Conservation (phyloP, 2,888 invertebrate genomes). For the Apantesis nais region DNA sequence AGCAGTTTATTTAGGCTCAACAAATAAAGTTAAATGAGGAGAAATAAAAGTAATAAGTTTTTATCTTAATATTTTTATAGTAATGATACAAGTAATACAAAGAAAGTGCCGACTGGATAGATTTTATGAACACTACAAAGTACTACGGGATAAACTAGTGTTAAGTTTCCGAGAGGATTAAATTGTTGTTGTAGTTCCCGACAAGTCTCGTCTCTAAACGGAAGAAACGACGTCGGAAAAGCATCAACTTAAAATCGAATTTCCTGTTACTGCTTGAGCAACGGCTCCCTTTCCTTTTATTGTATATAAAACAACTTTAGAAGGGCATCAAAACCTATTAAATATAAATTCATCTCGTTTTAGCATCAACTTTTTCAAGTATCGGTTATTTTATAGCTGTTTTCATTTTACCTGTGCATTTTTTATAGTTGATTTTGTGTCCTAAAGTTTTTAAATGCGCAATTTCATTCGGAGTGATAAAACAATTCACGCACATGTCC, state of each 20-base stretch:
- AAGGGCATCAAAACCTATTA: background rate
- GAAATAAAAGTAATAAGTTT: background rate
- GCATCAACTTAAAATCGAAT: background rate
- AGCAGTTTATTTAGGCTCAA: background rate
- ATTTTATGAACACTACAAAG: background rate
- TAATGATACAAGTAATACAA: background rate
- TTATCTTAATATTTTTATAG: background rate
- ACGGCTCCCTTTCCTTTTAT: background rate
- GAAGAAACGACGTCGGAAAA: background rate
- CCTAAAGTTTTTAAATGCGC: too few relatives aligned
- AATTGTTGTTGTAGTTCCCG: background rate
- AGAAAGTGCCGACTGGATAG: background rate
- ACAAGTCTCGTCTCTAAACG: background rate
- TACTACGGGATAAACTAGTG: background rate
- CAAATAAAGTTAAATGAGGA: background rate
- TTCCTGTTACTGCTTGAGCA: background rate
- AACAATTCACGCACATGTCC: background rate
- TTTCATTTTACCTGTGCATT: too few relatives aligned
- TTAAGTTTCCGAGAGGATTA: background rate
- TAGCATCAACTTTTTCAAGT: background rate
- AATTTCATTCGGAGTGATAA: background rate
- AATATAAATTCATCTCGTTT: background rate
- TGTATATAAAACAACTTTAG: background rate
- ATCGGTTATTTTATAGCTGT: too few relatives aligned
- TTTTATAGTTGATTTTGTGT: too few relatives aligned